Conservation (phyloP, 2,888 invertebrate species). For the Synergus laeviventris region DNA sequence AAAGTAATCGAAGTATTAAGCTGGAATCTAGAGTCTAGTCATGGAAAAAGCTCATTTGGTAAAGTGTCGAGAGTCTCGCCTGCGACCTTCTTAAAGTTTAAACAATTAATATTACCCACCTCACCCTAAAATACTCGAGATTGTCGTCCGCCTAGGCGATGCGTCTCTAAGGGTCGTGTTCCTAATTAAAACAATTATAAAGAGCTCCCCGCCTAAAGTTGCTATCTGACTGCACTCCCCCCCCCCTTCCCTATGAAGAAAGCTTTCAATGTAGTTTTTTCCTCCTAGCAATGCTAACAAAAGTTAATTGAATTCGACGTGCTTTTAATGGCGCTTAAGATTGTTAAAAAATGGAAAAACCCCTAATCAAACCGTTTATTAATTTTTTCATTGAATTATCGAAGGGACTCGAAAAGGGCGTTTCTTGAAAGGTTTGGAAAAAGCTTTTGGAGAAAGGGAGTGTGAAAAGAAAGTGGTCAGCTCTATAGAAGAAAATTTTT, state of each 20-base stretch:
- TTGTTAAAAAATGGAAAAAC: neutral
- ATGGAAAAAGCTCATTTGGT: conserved; percentile 53
- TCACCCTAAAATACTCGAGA: neutral
- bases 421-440: too few relatives aligned
- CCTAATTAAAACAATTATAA: conserved; percentile 63
- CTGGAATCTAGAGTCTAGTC: conserved; percentile 43
- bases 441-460: too few relatives aligned
- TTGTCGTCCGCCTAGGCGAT: neutral
- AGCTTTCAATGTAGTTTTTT: neutral
- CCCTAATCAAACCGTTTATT: neutral
- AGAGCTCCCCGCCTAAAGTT: conserved; percentile 43
- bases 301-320: conserved; percentile 56
- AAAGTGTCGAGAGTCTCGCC: neutral
- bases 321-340: conserved; percentile 52
- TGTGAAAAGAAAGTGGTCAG: neutral
- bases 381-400: too few relatives aligned
- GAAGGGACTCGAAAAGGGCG: too few relatives aligned
- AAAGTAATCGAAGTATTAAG: conserved; percentile 59
- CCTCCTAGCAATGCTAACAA: conserved; percentile 51
- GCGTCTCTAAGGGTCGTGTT: conserved; percentile 41
- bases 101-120: conserved; percentile 21
- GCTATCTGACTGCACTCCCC: neutral
- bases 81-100: conserved; percentile 27
- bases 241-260: neutral
- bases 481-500: neutral